Evolutionary conservation across 2,113 vertebrate species (phyloP).

Genomic region (Triplophysa dalaica): DNA sequence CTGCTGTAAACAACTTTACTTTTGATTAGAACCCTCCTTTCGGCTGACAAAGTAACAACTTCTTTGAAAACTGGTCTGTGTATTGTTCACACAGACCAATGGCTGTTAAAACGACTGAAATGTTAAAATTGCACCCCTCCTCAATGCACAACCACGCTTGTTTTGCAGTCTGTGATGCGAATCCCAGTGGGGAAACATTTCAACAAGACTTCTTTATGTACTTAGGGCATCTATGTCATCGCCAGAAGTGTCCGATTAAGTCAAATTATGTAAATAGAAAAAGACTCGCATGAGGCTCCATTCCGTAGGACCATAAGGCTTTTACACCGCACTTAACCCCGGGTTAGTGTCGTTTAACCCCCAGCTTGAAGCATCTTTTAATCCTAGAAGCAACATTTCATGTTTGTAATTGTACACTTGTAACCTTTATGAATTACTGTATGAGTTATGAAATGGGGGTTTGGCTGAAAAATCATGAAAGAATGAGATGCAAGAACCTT

Average conservation of each 20-base stretch:
- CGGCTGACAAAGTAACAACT: slow-evolving; percentile 2
- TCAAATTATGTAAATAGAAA: not conserved
- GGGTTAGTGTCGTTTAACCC: too few relatives aligned
- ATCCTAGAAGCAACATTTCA: too few relatives aligned
- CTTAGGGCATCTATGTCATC: not conserved
- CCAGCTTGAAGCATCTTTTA: too few relatives aligned
- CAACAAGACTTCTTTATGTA: not conserved
- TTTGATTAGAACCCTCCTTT: not conserved
- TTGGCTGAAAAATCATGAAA: too few relatives aligned
- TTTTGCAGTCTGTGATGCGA: too few relatives aligned
- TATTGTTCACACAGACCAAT: slow-evolving; percentile 2
- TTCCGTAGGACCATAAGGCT: too few relatives aligned
- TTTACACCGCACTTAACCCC: too few relatives aligned
- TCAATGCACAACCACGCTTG: not conserved
- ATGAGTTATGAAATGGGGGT: too few relatives aligned
- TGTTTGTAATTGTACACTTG: too few relatives aligned
- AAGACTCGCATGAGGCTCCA: not conserved
- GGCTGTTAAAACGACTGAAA: slow-evolving; percentile 7
- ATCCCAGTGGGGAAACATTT: not conserved
- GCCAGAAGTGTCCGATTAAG: not conserved
- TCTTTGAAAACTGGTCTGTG: not conserved
- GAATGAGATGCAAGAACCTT: too few relatives aligned
- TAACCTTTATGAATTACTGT: too few relatives aligned
- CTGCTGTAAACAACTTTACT: not conserved
- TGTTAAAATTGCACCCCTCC: not conserved